phyloP scores from a whole-genome alignment of 2,113 vertebrate species.

The Propithecus coquereli region DNA sequence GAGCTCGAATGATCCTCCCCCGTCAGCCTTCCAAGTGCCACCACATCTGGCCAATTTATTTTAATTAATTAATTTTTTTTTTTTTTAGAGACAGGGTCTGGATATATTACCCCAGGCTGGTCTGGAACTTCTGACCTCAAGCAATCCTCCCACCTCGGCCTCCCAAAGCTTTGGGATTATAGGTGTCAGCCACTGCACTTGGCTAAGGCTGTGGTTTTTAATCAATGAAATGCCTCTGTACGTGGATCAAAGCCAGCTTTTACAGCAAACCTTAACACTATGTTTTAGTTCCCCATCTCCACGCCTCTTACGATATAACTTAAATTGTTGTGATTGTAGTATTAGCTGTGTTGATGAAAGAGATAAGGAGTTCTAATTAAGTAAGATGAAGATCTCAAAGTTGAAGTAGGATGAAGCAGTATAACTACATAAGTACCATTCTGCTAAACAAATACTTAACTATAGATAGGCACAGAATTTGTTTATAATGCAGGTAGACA shows the following conservation, averaged over 20 bases:
- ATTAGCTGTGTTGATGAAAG: constrained; percentile 26
- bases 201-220: not conserved
- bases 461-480: not conserved
- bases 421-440: not conserved
- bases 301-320: not conserved
- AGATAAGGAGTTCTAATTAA: not conserved
- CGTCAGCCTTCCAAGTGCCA: no score
- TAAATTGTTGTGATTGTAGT: constrained; percentile 3
- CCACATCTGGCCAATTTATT: no score
- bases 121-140: not conserved
- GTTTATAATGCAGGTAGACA: not conserved
- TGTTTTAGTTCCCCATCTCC: not conserved
- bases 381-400: not conserved
- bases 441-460: not conserved
- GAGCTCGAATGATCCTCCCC: no score
- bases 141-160: not conserved
- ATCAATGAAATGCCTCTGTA: not conserved
- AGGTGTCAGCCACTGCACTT: not conserved
- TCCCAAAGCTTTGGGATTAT: not conserved
- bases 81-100: not conserved
- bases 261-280: not conserved
- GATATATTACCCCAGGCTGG: not conserved
- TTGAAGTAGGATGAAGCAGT: not conserved
- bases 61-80: not conserved
- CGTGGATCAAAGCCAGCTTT: not conserved